Conservation (phyloP, 2,797 vertebrate genomes). For the Poecilia wingei region DNA sequence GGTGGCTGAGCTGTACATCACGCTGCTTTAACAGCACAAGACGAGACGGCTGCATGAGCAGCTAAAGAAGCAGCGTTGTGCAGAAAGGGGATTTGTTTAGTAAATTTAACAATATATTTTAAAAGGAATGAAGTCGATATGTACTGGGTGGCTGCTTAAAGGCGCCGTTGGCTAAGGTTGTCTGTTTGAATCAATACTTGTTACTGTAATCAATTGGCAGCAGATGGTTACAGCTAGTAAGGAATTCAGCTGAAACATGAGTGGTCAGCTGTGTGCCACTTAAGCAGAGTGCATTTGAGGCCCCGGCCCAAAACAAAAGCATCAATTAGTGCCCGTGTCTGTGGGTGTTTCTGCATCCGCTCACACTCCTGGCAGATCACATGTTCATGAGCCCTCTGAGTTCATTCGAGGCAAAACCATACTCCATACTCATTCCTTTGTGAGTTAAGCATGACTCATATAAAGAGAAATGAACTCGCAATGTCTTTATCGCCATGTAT, state of each 20-base stretch:
- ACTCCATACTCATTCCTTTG: conserved; percentile 24
- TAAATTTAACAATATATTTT: conserved; percentile 6
- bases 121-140: not conserved
- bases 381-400: conserved; percentile 29
- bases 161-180: conserved; percentile 18
- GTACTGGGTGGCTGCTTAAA: not conserved
- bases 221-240: conserved; percentile 72
- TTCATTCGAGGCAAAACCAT: conserved; percentile 32
- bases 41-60: not conserved
- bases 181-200: conserved; percentile 69
- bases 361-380: conserved; percentile 43
- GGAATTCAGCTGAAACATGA: conserved; percentile 62
- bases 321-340: conserved; percentile 46
- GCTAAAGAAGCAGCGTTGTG: conserved; percentile 25
- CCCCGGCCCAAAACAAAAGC: conserved; percentile 40
- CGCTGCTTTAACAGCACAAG: conserved; percentile 16
- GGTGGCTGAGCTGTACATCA: conserved; percentile 36
- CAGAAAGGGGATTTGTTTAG: not conserved
- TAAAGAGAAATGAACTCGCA: conserved; percentile 22
- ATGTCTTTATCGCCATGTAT: conserved; percentile 33
- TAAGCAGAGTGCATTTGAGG: conserved; percentile 49
- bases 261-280: conserved; percentile 33
- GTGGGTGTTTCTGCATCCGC: conserved; percentile 21
- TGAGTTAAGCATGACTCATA: conserved; percentile 41
- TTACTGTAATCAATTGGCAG: conserved; percentile 76